Evolutionary conservation across 2,888 invertebrate genomes (phyloP), one percentile per base, ranked within the genome.

Genomic region (Eubasilissa splendida): DNA sequence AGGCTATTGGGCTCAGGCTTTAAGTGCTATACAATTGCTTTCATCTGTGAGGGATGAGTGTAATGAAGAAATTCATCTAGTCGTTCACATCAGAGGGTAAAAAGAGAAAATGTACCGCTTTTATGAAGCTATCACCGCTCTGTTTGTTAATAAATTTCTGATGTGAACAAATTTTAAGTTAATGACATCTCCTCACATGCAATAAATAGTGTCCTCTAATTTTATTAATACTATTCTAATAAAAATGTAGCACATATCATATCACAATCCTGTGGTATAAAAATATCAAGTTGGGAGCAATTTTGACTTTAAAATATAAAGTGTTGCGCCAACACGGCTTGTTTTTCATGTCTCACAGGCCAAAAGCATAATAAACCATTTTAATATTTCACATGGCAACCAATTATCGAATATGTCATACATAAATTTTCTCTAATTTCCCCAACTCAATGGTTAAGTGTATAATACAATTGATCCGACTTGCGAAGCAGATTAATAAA

Each of bases 181-280:
- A 33, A 63, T 33, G n/a, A 63, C 42, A 33, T 60, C 63, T 33
- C 63, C 5, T 33, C 63, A 63, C 31, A 33, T 10, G 33, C 63
- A 63, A 63, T 31, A 63, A 33, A 2, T 63, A 33, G 11, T 33
- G 33, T 63, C 12, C 11, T 12, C 63, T 33, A 5, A 12, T 12
- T 2, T 22, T 58, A n/a, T 12, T 11, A 70, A 14, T 31, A 33
- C 71, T 54, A 73, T 12, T 58, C 71, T 73, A 73, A 31, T 58
- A 22, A 50, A 60, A 75, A 75, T 75, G 74, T 75, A 75, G 74
- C 75, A 75, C 75, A 60, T 75, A 42, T 60, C 52, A 75, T 75
- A 75, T 75, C 75, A 75, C 75, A 73, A 73, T 56, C 22, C 9
- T 31, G 56, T 33, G 71, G 71, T 56, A 31, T 42, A 56, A 33